Base-by-base conservation (phyloP, 1,140 invertebrate genomes). In the Aphidius gifuensis region DNA sequence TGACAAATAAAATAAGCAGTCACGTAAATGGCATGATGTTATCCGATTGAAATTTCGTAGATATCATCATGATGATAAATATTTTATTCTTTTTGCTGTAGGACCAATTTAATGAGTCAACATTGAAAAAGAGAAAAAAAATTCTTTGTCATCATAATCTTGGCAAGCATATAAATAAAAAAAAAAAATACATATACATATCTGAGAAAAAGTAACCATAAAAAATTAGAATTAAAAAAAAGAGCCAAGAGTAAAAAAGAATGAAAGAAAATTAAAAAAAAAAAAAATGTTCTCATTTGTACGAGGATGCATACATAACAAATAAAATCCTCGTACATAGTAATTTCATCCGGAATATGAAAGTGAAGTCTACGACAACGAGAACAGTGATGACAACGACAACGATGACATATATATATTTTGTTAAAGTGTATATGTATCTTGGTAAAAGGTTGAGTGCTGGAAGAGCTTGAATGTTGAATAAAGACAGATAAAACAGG, bases 311-410 rank as follows among this genome's bases (percentile, higher is more conserved):
- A 78, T 76, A 78, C 76, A 78, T 77, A 79, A 79, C 75, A 79
- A 80, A 80, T 80, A 76, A 80, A 80, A 79, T 79, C 53, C 76
- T 79, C 74, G 73, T 77, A 76, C 76, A 80, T 79, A 79, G 76
- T 80, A 79, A 78, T 80, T 79, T 74, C 75, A 78, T 79, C 75
- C 77, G 75, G 76, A 79, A 79, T 79, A 80, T 75, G 76, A 78
- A 78, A 79, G 74, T 76, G 76, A 71, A 70, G 69, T 55, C 53
- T 32, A 32, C 23, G 23, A 32, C 23, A 32, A 32, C 23, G 23
- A 32, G 23, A 32, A 32, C 23, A 32, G 23, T 32, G 23, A 32
- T 32, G 23, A 32, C 23, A 32, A 32, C 23, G 23, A 32, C 44
- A 50, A 50, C 49, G 56, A 49, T 11, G 53, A 55, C 5, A 40